Evolutionary conservation across 2,113 vertebrate genomes (phyloP).

Genomic region (Scalopus aquaticus): DNA sequence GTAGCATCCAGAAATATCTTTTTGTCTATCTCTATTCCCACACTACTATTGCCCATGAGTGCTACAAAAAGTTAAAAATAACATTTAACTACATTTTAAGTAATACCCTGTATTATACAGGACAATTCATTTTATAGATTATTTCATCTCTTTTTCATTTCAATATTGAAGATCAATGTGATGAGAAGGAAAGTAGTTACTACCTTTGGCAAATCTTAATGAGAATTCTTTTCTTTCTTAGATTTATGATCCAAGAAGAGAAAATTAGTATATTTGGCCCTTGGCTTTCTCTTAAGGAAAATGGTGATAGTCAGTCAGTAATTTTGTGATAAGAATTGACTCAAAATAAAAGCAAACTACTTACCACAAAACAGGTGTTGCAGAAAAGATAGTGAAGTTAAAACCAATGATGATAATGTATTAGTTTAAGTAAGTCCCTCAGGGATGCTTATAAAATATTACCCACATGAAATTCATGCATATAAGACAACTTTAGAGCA

Average conservation of each 20-base stretch:
- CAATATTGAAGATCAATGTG: neutral
- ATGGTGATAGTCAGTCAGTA: neutral
- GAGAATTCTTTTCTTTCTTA: neutral
- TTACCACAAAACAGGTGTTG: neutral
- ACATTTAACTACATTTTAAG: neutral
- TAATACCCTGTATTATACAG: neutral
- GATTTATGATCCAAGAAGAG: neutral
- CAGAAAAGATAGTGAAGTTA: neutral
- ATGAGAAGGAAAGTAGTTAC: neutral
- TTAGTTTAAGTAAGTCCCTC: neutral
- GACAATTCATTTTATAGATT: neutral
- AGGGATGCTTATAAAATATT: neutral
- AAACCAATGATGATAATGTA: neutral
- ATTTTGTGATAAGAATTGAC: neutral
- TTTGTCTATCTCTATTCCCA: neutral
- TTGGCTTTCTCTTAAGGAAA: constrained; percentile 9
- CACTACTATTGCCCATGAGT: neutral
- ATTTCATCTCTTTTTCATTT: neutral
- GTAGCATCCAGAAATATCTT: neutral
- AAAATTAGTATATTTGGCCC: neutral
- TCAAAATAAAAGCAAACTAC: neutral
- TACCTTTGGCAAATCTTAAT: neutral
- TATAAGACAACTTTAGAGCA: neutral
- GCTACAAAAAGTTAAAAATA: neutral
- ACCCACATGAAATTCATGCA: neutral